Conservation (phyloP, 2,888 invertebrate genomes). For the Parnassius apollo region DNA sequence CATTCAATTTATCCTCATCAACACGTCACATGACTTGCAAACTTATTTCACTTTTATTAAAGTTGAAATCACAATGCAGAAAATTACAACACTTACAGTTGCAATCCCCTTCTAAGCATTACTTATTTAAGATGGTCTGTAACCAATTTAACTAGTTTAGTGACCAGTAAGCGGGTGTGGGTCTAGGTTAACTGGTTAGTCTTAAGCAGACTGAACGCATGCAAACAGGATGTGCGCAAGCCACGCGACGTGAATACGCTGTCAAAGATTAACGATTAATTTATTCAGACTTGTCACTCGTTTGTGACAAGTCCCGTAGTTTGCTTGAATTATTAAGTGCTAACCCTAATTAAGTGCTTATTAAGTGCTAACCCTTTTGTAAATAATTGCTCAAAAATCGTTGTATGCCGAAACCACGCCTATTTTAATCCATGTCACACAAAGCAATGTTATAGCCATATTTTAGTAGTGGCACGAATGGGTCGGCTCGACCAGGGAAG, state of each 20-base stretch:
- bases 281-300: slow-evolving; percentile 18
- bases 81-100: slow-evolving; percentile 20
- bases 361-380: not conserved
- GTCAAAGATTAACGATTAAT: slow-evolving; percentile 37
- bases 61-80: slow-evolving; percentile 11
- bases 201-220: slow-evolving; percentile 17
- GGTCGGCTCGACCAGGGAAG: no score
- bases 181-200: slow-evolving; percentile 20
- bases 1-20: slow-evolving; percentile 29
- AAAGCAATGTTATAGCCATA: no score
- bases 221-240: slow-evolving; percentile 41
- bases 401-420: no score
- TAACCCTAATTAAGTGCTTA: not conserved
- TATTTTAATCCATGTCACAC: no score
- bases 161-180: slow-evolving; percentile 12
- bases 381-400: no score
- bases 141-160: slow-evolving; percentile 6
- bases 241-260: slow-evolving; percentile 41
- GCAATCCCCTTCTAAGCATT: slow-evolving; percentile 30
- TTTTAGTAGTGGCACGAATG: no score
- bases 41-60: not conserved
- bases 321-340: not conserved
- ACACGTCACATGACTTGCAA: not conserved
- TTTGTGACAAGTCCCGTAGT: slow-evolving; percentile 2
- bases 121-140: slow-evolving; percentile 27